phyloP scores from a whole-genome alignment of 2,113 vertebrate species.

The Phainopepla nitens region DNA sequence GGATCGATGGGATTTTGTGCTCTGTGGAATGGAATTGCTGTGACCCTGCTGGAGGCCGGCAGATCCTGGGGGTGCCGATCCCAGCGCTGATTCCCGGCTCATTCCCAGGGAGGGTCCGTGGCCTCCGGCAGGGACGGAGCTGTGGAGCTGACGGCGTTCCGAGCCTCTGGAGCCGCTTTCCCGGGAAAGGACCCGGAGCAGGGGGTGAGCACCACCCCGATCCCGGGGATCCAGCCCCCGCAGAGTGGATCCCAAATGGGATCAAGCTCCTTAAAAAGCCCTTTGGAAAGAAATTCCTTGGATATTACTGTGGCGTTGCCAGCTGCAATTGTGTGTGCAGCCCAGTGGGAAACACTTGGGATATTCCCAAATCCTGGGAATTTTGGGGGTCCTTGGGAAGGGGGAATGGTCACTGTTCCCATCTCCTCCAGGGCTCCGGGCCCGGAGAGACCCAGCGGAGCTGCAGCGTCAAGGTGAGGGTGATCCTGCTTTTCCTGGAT shows the following conservation, averaged over 20 bases:
- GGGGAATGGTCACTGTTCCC: not conserved
- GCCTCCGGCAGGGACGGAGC: slow-evolving; percentile 53
- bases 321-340: not conserved
- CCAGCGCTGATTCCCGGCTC: fast-evolving
- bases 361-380: fast-evolving
- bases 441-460: slow-evolving; percentile 59
- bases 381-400: not conserved
- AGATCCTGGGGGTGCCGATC: fast-evolving
- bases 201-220: slow-evolving; percentile 32
- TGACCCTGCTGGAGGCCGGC: not conserved
- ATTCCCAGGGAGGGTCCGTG: slow-evolving; percentile 9
- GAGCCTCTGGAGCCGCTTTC: not conserved
- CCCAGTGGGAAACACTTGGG: not conserved
- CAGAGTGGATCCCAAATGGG: not conserved
- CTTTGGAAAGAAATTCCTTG: not conserved
- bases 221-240: not conserved
- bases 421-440: not conserved
- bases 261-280: not conserved
- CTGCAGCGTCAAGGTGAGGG: slow-evolving; percentile 82
- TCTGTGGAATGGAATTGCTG: too few species aligned
- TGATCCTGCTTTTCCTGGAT: fast-evolving
- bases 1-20: not conserved
- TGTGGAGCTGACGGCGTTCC: slow-evolving; percentile 75
- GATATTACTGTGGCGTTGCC: fast-evolving
- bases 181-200: not conserved